These are phyloP conservation scores for Patella ulyssiponensis DNA, from an alignment of 2,888 invertebrate genomes.

Conservation along the genomic window DNA sequence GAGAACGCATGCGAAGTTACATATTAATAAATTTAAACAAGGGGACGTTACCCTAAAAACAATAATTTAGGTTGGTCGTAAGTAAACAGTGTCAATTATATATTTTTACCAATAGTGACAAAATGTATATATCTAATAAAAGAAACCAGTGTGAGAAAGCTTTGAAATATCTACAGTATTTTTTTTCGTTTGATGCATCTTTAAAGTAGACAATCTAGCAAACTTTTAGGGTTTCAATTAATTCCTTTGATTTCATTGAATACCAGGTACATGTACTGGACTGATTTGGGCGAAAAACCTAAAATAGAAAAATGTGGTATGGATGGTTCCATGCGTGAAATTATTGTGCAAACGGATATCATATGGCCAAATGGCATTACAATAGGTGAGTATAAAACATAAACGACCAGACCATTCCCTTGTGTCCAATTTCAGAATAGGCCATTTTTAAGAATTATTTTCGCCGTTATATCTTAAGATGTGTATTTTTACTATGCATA, in stretches of 20 bases:
- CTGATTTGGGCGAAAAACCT: conserved; percentile 94
- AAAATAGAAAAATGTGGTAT: conserved; percentile 96
- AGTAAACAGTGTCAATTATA: too few species aligned
- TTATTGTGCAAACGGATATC: conserved; percentile 85
- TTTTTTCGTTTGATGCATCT: neutral
- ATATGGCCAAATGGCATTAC: conserved; percentile 98
- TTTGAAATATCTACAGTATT: neutral
- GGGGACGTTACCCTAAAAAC: too few species aligned
- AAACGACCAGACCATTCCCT: neutral
- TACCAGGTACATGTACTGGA: conserved; percentile 95
- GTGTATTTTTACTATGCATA: conserved; percentile 40
- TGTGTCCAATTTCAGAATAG: too few species aligned
- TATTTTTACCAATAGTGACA: too few species aligned
- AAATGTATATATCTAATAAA: too few species aligned
- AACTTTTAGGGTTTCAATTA: neutral
- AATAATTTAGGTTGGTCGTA: too few species aligned
- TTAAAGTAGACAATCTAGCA: neutral
- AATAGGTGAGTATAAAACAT: conserved; percentile 73
- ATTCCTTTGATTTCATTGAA: neutral
- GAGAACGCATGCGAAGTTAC: too few species aligned
- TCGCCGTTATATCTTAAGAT: neutral
- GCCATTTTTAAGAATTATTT: too few species aligned
- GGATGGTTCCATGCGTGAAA: conserved; percentile 90
- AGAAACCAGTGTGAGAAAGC: too few species aligned
- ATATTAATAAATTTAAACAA: too few species aligned